Conservation (phyloP, 2,113 vertebrate genomes). For the Merops nubicus region DNA sequence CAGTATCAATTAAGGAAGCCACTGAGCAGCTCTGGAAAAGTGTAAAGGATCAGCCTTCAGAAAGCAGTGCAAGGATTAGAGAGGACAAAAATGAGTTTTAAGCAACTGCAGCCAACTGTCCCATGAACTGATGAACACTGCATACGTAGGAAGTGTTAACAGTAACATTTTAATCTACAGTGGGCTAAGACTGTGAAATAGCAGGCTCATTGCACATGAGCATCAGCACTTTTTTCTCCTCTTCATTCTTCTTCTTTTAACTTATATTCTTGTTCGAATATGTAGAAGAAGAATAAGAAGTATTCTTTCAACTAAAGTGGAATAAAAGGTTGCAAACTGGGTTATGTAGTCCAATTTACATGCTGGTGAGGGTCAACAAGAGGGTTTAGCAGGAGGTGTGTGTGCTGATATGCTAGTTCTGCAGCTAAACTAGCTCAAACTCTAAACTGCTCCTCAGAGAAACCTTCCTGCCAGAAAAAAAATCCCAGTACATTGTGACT, state of each 20-base stretch:
- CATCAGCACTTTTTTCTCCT: background rate
- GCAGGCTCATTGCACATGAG: background rate
- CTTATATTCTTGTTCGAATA: background rate
- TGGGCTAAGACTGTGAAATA: background rate
- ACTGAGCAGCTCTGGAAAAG: background rate
- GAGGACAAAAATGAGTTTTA: background rate
- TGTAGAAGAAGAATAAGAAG: background rate
- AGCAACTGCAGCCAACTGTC: background rate
- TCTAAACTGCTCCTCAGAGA: background rate
- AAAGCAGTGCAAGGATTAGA: background rate
- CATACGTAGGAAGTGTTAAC: background rate
- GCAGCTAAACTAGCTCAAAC: background rate
- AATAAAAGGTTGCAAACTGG: background rate
- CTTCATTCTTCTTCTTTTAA: background rate
- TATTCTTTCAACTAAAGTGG: background rate
- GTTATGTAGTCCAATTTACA: rapidly evolving
- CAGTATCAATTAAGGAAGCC: background rate
- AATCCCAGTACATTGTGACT: background rate
- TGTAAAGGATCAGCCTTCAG: background rate
- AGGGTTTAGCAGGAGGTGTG: background rate
- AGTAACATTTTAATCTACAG: background rate
- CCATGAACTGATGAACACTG: background rate
- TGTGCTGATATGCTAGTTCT: background rate
- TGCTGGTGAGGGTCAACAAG: background rate
- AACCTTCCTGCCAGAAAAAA: background rate